Base-by-base conservation (phyloP, 2,113 vertebrate species). In the Gobiocypris rarus region DNA sequence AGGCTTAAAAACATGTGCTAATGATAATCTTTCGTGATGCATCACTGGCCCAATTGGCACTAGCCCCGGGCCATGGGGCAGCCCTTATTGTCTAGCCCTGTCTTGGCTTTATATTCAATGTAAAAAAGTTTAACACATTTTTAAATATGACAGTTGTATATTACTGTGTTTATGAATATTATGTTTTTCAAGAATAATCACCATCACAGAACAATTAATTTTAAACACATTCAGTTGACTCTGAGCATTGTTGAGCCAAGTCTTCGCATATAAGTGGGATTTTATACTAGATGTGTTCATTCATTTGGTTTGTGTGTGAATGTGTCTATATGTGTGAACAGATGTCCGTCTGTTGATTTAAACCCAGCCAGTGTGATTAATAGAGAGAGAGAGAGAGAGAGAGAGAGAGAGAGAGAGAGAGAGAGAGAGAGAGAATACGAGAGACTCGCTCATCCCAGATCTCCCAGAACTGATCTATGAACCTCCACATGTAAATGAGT, bases 291-390 rank as follows among this genome's bases (percentile, higher is more conserved):
- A 22, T 24, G n/a, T n/a, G 67, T 48, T 73, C 70, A 73, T 73
- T 73, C 70, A 24, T 5, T 73, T 45, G 13, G 41, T 14, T 48
- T 73, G 41, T 48, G 70, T 48, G 70, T 73, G 41, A 45, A 73
- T 45, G 70, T 15, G 69, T 48, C 41, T 48, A 22, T 73, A 73
- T 45, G 70, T 15, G 70, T 73, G 70, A 73, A 48, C 70, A 73
- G 70, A 73, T 73, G 70, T 73, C 70, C 43, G 11, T 15, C n/a
- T 73, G 70, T 73, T 48, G 41, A 70, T 70, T 70, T 70, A 70
- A 41, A 70, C 67, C 67, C 34, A 41, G 24, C 26, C 26, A 26
- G 24, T 75, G 28, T 26, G 41, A 31, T 76, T 56, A 34, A 41
- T 41, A 31, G 48, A 50, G 48, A 48, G 13, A 48, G 13, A 74